phyloP scores from a whole-genome alignment of 2,888 invertebrate genomes.

The Pammene aurita region DNA sequence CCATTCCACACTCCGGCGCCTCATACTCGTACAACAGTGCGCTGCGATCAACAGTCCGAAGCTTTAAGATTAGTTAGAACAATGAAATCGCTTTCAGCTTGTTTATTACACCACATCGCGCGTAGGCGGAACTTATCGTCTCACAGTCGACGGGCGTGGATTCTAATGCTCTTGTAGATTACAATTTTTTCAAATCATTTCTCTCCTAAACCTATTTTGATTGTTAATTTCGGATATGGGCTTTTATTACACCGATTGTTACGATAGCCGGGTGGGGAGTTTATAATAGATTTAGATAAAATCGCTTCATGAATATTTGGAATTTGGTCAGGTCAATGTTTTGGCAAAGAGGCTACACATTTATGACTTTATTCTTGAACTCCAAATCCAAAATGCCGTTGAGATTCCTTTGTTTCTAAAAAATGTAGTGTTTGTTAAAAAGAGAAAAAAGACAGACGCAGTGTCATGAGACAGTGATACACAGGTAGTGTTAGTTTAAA shows the following conservation, averaged over 20 bases:
- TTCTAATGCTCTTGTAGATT: constrained; percentile 71
- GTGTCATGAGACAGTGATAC: too few species aligned
- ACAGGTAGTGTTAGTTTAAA: too few species aligned
- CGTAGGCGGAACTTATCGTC: constrained; percentile 60
- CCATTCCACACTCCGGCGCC: too few species aligned
- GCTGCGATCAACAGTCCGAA: too few species aligned
- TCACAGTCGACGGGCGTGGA: constrained; percentile 64
- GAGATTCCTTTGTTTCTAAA: too few species aligned
- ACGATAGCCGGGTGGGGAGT: constrained; percentile 14
- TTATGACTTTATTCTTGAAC: too few species aligned
- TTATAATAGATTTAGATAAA: constrained; percentile 19
- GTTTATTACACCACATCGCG: constrained; percentile 46
- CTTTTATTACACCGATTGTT: constrained; percentile 32
- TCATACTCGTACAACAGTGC: too few species aligned
- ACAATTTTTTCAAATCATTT: constrained; percentile 70
- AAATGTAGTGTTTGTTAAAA: too few species aligned
- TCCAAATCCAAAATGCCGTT: too few species aligned
- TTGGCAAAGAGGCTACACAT: background rate
- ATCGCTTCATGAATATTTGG: constrained; percentile 4
- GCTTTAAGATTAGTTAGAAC: too few species aligned
- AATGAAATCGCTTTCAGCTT: constrained; percentile 41
- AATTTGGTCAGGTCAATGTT: background rate
- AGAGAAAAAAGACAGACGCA: too few species aligned
- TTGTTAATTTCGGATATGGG: constrained; percentile 49
- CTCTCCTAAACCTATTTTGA: constrained; percentile 67